A percentile compares a stretch with the other conserved stretches of the same genome.
Evolutionary conservation across 2,113 vertebrate species (phyloP).

Genomic region (Tinamus guttatus): DNA sequence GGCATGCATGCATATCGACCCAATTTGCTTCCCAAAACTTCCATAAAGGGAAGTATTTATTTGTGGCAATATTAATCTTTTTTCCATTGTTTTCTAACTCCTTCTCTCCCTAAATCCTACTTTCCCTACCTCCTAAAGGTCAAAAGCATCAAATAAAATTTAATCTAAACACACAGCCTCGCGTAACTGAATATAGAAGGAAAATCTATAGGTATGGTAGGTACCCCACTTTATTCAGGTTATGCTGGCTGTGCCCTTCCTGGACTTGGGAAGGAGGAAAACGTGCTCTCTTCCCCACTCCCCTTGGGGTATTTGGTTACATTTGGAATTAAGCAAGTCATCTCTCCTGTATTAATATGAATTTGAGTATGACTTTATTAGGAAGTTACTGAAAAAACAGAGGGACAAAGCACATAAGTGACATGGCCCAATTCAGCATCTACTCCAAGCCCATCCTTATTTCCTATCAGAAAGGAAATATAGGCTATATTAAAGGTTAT

Average conservation of each 20-base stretch:
- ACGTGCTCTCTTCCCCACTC: fast-evolving
- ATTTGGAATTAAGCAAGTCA: neutral
- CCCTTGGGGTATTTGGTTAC: neutral
- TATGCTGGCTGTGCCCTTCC: neutral
- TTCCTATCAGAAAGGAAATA: neutral
- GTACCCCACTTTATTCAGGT: neutral
- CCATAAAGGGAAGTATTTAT: constrained; percentile 35
- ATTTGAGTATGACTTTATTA: neutral
- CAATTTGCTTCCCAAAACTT: neutral
- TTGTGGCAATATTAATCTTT: neutral
- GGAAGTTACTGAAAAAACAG: too few relatives aligned
- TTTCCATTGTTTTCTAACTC: neutral
- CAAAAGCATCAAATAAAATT: neutral
- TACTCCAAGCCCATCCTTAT: neutral
- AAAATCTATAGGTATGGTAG: neutral
- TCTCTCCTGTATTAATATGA: neutral
- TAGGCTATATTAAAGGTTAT: neutral
- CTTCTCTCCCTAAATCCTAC: neutral
- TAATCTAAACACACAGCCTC: neutral
- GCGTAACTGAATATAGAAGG: neutral
- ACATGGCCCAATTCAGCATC: neutral
- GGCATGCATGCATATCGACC: neutral
- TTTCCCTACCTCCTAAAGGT: neutral
- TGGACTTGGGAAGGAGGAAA: neutral
- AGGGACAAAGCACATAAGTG: neutral